Evolutionary conservation across 2,113 vertebrate species (phyloP), one percentile per base, ranked within the genome.

Genomic region (Dipodomys spectabilis): DNA sequence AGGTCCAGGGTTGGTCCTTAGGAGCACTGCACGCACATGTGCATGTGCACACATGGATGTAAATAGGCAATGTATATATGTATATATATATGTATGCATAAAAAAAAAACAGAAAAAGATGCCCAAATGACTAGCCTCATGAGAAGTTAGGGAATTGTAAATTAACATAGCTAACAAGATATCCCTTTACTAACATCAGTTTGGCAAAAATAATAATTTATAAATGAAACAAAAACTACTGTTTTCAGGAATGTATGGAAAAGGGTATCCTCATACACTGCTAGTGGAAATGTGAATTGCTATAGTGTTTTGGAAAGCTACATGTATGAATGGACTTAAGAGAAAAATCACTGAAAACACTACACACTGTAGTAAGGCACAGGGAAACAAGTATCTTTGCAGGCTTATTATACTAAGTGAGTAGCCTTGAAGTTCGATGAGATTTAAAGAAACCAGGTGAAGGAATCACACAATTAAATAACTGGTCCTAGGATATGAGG

Each of bases 121-220:
- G 12, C 32, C 79, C 82, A 73, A 30, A 82, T 22, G 30, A 28
- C 35, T 35, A 7, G 73, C 32, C 28, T 78, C 74, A 32, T 6
- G 32, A 83, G 60, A 28, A 73, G 13, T 39, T 45, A 69, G 28
- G 28, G 39, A 65, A 88, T n/a, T 79, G 65, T 67, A 91, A 78
- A 91, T 57, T 78, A 57, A 82, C 82, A 30, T 28, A 57, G 27
- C 45, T 73, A 73, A 53, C 7, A 23, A 88, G 18, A 45, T 71
- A n/a, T 35, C 18, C 32, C n/a, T 91, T 92, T 73, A 67, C 6
- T 83, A 62, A 90, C 19, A 81, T 19, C 11, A 82, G 67, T 72
- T 35, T 90, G 83, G 69, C 78, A 92, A 84, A 87, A 92, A 68
- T 64, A 4, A 86, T 23, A 23, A 57, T 57, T 57, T 49, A 39